Conservation (phyloP, 2,797 vertebrate genomes). For the Adrianichthys oophorus region DNA sequence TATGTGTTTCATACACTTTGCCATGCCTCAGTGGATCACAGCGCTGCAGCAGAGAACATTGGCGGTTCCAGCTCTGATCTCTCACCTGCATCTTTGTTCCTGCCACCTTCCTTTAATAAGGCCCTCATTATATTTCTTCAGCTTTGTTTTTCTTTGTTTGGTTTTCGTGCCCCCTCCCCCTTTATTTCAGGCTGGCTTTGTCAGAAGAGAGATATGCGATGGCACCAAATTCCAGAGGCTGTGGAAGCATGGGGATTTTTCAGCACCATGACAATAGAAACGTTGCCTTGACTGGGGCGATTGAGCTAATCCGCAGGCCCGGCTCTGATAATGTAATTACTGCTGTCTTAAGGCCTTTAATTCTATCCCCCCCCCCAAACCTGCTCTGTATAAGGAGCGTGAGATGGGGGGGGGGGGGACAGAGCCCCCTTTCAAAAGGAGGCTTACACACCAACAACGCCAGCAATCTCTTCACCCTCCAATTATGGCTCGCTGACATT, state of each 20-base stretch:
- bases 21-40: constrained; percentile 54
- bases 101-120: constrained; percentile 80
- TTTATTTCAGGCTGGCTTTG: constrained; percentile 90
- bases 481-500: constrained; percentile 99
- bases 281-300: constrained; percentile 97
- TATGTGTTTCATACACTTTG: background rate
- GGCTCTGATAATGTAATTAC: constrained; percentile 99
- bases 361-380: constrained; percentile 86
- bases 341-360: constrained; percentile 98
- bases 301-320: constrained; percentile 96
- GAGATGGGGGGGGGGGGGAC: constrained; percentile 54
- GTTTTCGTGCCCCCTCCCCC: constrained; percentile 55
- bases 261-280: constrained; percentile 92
- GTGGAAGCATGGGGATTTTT: constrained; percentile 93
- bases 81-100: constrained; percentile 80
- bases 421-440: constrained; percentile 84
- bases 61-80: constrained; percentile 64
- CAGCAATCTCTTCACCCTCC: constrained; percentile 91
- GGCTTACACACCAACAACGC: constrained; percentile 89
- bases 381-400: constrained; percentile 81
- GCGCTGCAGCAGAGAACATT: constrained; percentile 44
- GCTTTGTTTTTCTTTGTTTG: constrained; percentile 89
- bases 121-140: constrained; percentile 92
- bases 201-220: constrained; percentile 90
- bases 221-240: constrained; percentile 88